Base-by-base conservation (phyloP, 1,140 invertebrate genomes). In the Aphelinus atriplicis region DNA sequence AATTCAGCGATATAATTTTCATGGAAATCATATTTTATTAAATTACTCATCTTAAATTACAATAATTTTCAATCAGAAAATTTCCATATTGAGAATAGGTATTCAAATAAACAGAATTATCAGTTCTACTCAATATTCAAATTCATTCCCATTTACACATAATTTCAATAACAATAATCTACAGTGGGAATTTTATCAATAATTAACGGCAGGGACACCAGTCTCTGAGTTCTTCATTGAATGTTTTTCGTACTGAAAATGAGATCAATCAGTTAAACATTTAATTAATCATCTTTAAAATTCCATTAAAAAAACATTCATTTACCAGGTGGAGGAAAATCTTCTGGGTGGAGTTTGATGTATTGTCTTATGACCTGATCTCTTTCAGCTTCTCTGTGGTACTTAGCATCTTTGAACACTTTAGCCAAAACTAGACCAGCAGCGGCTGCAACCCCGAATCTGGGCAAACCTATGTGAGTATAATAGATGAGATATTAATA, bases 341-440 rank as follows among this genome's bases (percentile, higher is more conserved):
- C 71, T 63, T 77, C 75, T 69, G 75, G 75, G n/a, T 73, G 66
- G 10, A 57, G 7, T 43, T 60, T 73, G 46, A 77, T 63, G 26
- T 76, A 76, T 3, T 71, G 56, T 43, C 56, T 7, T 9, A 76
- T 7, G 3, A 67, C 51, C 10, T 45, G n/a, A 62, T 76, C 75
- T 62, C 75, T 58, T n/a, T 43, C 10, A n/a, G 63, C 45, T 71
- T 76, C 69, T 66, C 63, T 60, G 6, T 71, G 26, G 2, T 6
- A 43, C 50, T 76, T 76, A 1, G 50, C n/a, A 57, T 55, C 55
- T 48, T 67, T 57, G 26, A 65, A 4, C 50, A 67, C 57, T 42
- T 76, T 66, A 26, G 75, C 69, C 3, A 7, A 1, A 7, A 45
- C 48, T 48, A 71, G 7, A 43, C 69, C 64, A 10, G n/a, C 6